These are phyloP conservation scores for Camarhynchus parvulus DNA, from an alignment of 2,113 vertebrate species.

Conservation along the genomic window DNA sequence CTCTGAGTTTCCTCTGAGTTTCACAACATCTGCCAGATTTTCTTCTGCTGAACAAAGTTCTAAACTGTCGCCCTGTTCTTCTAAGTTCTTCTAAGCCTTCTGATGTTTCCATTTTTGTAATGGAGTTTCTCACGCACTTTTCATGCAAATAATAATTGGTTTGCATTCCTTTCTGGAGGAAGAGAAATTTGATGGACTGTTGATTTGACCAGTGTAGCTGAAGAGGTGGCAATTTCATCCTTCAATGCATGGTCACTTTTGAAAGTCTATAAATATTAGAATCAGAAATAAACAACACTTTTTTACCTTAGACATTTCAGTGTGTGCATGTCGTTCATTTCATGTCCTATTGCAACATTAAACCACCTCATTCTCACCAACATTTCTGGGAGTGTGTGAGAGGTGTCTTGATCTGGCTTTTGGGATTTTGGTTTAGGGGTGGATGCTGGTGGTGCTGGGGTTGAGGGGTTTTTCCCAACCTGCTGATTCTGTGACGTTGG, in stretches of 20 bases:
- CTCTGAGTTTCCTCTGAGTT: background rate
- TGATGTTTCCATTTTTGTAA: too few relatives aligned
- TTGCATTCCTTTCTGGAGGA: too few relatives aligned
- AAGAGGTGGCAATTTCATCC: too few relatives aligned
- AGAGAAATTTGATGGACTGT: too few relatives aligned
- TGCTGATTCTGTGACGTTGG: background rate
- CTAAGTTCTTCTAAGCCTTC: too few relatives aligned
- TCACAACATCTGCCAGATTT: background rate
- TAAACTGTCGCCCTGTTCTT: background rate
- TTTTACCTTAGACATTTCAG: too few relatives aligned
- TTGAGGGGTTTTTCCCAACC: background rate
- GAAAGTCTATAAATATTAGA: background rate
- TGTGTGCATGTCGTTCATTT: rapidly evolving
- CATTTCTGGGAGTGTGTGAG: background rate
- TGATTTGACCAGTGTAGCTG: too few relatives aligned
- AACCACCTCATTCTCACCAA: background rate
- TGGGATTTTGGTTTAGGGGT: background rate
- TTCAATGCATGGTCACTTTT: too few relatives aligned
- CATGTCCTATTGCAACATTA: rapidly evolving
- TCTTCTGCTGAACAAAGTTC: background rate
- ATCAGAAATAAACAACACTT: background rate
- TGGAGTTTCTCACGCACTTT: too few relatives aligned
- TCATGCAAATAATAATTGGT: too few relatives aligned
- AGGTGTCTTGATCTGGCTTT: background rate
- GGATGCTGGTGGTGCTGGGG: background rate